Evolutionary conservation across 53 echinoderm and acorn worm genomes (phyloP), one percentile per base, ranked within the genome.

Genomic region (Temnopleurus reevesii): DNA sequence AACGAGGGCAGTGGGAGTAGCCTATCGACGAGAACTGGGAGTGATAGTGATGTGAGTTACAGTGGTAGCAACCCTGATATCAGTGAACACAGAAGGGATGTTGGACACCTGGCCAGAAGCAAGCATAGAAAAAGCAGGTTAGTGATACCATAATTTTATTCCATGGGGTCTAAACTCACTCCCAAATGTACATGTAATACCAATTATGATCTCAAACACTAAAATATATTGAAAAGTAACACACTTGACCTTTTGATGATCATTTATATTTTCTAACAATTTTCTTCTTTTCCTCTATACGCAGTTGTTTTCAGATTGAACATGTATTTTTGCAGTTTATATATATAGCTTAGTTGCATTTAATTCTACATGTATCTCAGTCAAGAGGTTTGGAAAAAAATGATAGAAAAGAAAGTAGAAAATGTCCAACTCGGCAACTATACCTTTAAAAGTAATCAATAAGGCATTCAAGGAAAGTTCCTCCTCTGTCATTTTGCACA

Each of bases 71-170:
- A 24, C 12, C 88, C 88, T 21, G 88, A 87, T 33, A 21, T 66
- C 19, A 87, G 51, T 34, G 66, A 87, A 3, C 24, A 17, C 66
- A 65, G 71, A 33, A 65, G 30, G n/a, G 51, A 30, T 29, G 51
- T 33, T 18, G 71, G 88, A 28, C 47, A 59, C 27, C 33, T 4
- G 3, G 53, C 30, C 8, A 58, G 41, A 28, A 36, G 38, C 8
- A 29, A 33, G 31, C 21, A 66, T 8, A 66, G 88, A 7, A 87
- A 87, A 87, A 87, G 88, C 88, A 87, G 88, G 88, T 87, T 51
- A 85, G 71, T 21, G 8, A n/a, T 21, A 9, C 25, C 41, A 17
- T 27, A 41, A 18, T 71, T 60, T 60, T 60, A 28, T 29, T 60
- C 10, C 60, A n/a, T n/a, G n/a, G n/a, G n/a, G n/a, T 4, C 29